Evolutionary conservation across 2,797 vertebrate genomes (phyloP), one percentile per base, ranked within the genome.

Genomic region (Chelon auratus): DNA sequence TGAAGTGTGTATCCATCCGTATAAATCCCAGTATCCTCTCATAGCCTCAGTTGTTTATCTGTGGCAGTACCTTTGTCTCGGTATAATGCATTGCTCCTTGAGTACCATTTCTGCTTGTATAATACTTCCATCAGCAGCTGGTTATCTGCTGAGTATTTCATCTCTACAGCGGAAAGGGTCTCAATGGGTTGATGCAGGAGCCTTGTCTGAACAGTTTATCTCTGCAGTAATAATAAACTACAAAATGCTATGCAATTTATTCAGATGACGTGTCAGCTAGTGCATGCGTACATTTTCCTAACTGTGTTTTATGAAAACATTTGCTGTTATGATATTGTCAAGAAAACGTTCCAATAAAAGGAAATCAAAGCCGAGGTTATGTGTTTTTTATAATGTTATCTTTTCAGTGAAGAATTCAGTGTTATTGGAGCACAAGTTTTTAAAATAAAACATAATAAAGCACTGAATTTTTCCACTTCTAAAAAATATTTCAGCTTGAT

Each of bases 121-220:
- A 81, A 82, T 55, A 22, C 51, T 71, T 68, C 39, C 66, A 69
- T 75, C 71, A 71, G 60, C 55, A 20, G 64, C 58, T 68, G 51
- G 80, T 86, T 65, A 76, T 84, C 61, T 77, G 60, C 67, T 17
- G 54, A 71, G 68, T 50, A 15, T 42, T 50, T 80, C 61, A 64
- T 68, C 56, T 65, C 45, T 22, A 14, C 50, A 40, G 60, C 51
- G 26, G 20, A 58, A 62, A 72, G 14, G 33, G 64, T 52, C 50
- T 71, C 70, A 72, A 62, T 60, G 40, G 61, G 36, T 54, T 42
- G 54, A 72, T 58, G 17, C 52, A 42, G n/a, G 47, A 63, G 43
- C 48, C 47, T 57, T 10, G 9, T 52, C 55, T 72, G n/a, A 65
- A 78, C 50, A 5, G 20, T 52, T 59, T 47, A 75, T 62, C 56